Evolutionary conservation across 1,140 invertebrate genomes (phyloP).

Genomic region (Lepidostoma basale): DNA sequence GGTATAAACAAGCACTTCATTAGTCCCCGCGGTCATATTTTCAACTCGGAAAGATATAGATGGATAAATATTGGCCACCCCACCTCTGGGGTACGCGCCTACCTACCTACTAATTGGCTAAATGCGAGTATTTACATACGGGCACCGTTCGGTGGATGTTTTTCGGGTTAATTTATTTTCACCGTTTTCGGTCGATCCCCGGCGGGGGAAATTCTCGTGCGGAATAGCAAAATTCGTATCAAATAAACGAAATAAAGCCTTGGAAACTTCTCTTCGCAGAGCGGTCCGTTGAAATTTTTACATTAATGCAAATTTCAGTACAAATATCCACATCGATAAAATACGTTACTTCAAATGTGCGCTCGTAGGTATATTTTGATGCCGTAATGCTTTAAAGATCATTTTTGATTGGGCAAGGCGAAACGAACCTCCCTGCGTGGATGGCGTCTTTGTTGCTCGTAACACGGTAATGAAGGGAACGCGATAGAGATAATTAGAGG

Average conservation of each 20-base stretch:
- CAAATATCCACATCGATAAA: too few species aligned
- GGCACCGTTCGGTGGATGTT: conserved; percentile 8
- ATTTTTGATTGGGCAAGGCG: too few species aligned
- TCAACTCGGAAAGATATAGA: conserved; percentile 44
- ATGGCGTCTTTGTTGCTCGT: neutral
- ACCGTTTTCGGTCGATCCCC: neutral
- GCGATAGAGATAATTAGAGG: conserved; percentile 5
- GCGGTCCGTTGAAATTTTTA: too few species aligned
- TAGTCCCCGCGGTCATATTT: conserved; percentile 47
- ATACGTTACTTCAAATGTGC: too few species aligned
- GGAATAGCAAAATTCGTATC: too few species aligned
- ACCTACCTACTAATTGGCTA: conserved; percentile 45
- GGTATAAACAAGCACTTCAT: conserved; percentile 47
- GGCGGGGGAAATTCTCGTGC: neutral
- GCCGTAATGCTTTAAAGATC: too few species aligned
- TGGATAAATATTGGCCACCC: conserved; percentile 40
- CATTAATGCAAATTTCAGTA: too few species aligned
- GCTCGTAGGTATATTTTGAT: too few species aligned
- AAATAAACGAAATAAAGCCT: too few species aligned
- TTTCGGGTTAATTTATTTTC: conserved; percentile 26
- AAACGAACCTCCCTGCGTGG: neutral
- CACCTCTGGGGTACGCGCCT: conserved; percentile 11
- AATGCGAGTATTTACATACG: conserved; percentile 23
- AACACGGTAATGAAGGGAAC: neutral
- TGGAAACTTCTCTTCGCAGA: too few species aligned